phyloP scores from a whole-genome alignment of 2,113 vertebrate species.

The Bufo bufo region DNA sequence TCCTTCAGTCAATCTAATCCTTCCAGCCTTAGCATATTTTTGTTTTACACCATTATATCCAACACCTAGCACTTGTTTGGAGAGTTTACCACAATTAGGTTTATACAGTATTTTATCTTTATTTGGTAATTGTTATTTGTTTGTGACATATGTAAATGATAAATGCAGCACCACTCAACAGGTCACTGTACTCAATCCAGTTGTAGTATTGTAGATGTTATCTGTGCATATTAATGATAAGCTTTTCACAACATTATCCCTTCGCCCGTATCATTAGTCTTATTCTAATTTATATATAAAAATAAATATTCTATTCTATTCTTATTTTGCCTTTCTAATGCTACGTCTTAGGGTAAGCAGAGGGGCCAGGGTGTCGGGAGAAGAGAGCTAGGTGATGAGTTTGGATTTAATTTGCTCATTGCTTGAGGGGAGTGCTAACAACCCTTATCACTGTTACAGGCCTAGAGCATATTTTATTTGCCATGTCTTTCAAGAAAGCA shows the following conservation, averaged over 20 bases:
- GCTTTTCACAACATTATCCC: background rate
- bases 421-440: background rate
- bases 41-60: background rate
- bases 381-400: background rate
- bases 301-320: no score
- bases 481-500: background rate
- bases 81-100: no score
- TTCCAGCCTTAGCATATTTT: background rate
- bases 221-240: background rate
- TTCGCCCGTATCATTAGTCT: background rate
- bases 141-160: background rate
- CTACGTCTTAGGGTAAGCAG: background rate
- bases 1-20: background rate
- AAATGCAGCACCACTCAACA: background rate
- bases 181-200: background rate
- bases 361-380: slow-evolving; percentile 24
- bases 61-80: background rate
- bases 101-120: background rate
- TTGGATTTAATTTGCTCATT: slow-evolving; percentile 13
- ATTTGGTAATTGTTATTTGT: background rate
- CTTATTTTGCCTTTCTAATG: background rate
- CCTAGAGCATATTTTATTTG: slow-evolving; percentile 30
- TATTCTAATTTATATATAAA: no score
- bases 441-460: background rate
- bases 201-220: background rate